Conservation (phyloP, 2,797 vertebrate species). For the Macropus fuliginosus region DNA sequence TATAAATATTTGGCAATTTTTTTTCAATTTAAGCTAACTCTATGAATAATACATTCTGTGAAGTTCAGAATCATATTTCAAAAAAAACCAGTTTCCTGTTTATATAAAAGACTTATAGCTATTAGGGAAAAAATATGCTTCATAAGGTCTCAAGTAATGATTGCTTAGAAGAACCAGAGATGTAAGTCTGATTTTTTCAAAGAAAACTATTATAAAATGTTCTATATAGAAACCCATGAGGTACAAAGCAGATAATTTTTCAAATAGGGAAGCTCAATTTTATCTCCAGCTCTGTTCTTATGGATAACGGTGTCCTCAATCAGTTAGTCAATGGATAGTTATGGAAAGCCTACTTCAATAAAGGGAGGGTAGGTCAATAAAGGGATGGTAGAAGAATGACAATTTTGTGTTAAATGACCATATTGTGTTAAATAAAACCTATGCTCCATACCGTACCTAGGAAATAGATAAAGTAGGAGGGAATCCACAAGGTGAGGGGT, state of each 20-base stretch:
- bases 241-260: not conserved
- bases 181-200: not conserved
- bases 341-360: not conserved
- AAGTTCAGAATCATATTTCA: no score
- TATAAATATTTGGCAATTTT: not conserved
- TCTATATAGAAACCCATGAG: not conserved
- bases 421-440: not conserved
- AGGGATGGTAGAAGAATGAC: not conserved
- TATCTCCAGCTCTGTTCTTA: not conserved
- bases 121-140: not conserved
- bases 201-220: not conserved
- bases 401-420: not conserved
- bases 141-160: not conserved
- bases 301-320: not conserved
- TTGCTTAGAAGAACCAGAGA: not conserved
- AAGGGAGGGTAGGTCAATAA: not conserved
- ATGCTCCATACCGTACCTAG: not conserved
- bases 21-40: not conserved
- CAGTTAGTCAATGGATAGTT: not conserved
- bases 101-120: not conserved
- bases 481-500: not conserved
- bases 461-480: not conserved
- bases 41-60: no score
- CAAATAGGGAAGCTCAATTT: no score
- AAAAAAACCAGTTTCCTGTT: not conserved